Conservation (phyloP, 2,113 vertebrate genomes). For the Theristicus caerulescens region DNA sequence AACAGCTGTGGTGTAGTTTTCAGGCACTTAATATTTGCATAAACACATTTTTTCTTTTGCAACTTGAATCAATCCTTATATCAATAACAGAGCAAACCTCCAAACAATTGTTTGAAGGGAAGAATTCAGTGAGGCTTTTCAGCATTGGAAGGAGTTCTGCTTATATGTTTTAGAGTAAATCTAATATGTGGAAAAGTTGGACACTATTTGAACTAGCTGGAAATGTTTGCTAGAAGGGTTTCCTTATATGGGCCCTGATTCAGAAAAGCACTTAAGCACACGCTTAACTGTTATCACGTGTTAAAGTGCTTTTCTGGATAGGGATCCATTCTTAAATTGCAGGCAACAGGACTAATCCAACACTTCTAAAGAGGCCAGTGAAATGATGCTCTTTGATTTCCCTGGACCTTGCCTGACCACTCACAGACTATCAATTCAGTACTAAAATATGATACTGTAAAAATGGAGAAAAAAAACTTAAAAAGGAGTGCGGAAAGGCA, state of each 20-base stretch:
- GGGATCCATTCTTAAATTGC: slow-evolving; percentile 26
- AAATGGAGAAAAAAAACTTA: neutral
- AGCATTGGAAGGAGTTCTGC: neutral
- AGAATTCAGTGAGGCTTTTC: neutral
- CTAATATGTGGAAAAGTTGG: slow-evolving; percentile 4
- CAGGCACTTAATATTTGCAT: slow-evolving; percentile 61
- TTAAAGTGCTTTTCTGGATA: slow-evolving; percentile 60
- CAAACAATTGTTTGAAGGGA: slow-evolving; percentile 24
- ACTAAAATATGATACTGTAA: neutral
- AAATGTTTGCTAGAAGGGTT: neutral
- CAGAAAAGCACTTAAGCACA: slow-evolving; percentile 55
- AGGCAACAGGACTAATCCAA: neutral
- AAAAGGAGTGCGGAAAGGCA: neutral
- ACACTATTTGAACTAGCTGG: neutral
- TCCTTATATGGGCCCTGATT: slow-evolving; percentile 34
- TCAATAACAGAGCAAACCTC: slow-evolving; percentile 31
- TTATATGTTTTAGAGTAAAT: neutral
- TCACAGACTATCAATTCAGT: neutral
- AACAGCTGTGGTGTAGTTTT: slow-evolving; percentile 49
- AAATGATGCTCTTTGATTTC: slow-evolving; percentile 24
- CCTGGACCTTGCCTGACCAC: neutral
- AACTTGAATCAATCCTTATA: slow-evolving; percentile 28
- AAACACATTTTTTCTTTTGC: slow-evolving; percentile 38
- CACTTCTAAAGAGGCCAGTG: slow-evolving; percentile 26
- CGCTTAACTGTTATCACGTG: slow-evolving; percentile 45